These are phyloP conservation scores for Meteorus sp. DNA, from an alignment of 1,140 invertebrate genomes.

Conservation along the genomic window DNA sequence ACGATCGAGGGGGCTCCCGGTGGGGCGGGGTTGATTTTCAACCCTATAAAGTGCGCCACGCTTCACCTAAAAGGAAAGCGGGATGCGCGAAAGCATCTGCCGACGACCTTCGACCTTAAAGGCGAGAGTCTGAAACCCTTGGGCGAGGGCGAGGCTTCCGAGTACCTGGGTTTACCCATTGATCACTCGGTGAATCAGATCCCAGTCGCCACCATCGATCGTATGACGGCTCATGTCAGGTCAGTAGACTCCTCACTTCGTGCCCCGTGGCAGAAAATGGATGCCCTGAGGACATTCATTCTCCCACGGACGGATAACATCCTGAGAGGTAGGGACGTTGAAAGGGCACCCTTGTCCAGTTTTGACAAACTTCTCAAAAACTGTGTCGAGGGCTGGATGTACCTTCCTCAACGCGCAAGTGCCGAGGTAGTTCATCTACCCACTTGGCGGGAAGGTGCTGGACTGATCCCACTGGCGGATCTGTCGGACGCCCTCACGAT, in stretches of 20 bases:
- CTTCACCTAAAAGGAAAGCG: too few relatives aligned
- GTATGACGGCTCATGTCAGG: slow-evolving; percentile 24
- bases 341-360: slow-evolving; percentile 26
- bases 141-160: slow-evolving; percentile 31
- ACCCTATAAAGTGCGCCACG: too few relatives aligned
- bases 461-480: slow-evolving; percentile 26
- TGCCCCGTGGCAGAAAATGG: slow-evolving; percentile 51
- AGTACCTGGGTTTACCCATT: slow-evolving; percentile 39
- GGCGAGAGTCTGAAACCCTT: slow-evolving; percentile 19
- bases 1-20: too few relatives aligned
- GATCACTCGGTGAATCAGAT: slow-evolving; percentile 35
- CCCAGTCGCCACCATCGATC: slow-evolving; percentile 26
- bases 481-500: slow-evolving; percentile 16
- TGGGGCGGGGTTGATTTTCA: too few relatives aligned
- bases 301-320: slow-evolving; percentile 42
- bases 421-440: slow-evolving; percentile 27
- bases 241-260: slow-evolving; percentile 34
- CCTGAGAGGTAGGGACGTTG: slow-evolving; percentile 30
- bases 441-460: slow-evolving; percentile 24
- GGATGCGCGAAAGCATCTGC: too few relatives aligned
- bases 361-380: slow-evolving; percentile 35
- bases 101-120: slow-evolving; percentile 25
- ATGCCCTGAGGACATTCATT: slow-evolving; percentile 44
- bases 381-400: slow-evolving; percentile 23
- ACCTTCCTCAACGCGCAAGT: slow-evolving; percentile 31